Evolutionary conservation across 2,888 invertebrate species (phyloP).

Genomic region (Tortricodes alternella): DNA sequence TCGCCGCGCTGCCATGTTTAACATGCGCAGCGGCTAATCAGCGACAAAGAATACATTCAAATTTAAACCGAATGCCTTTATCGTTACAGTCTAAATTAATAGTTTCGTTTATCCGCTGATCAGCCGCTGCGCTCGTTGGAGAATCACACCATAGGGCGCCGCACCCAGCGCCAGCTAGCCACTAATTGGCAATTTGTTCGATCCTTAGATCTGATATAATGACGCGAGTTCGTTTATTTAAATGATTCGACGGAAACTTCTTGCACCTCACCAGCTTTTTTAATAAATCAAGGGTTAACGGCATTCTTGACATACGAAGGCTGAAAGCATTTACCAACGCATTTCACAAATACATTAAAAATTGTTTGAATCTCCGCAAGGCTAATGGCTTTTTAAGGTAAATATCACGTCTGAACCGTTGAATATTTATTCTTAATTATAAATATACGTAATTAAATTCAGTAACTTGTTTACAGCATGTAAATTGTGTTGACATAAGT

Average conservation of each 20-base stretch:
- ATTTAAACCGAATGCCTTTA: too few species aligned
- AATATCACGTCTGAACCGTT: slow-evolving; percentile 12
- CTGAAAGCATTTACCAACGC: slow-evolving; percentile 40
- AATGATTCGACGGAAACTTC: slow-evolving; percentile 79
- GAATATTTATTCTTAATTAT: slow-evolving; percentile 28
- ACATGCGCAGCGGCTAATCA: too few species aligned
- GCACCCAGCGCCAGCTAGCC: slow-evolving; percentile 56
- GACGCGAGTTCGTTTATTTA: slow-evolving; percentile 81
- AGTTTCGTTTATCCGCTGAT: too few species aligned
- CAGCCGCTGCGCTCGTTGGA: too few species aligned
- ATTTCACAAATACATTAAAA: slow-evolving; percentile 36
- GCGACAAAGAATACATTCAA: too few species aligned
- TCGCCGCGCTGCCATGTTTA: too few species aligned
- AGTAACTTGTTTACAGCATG: slow-evolving; percentile 26
- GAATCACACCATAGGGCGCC: too few species aligned
- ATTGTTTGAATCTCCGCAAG: slow-evolving; percentile 36
- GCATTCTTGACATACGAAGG: slow-evolving; percentile 44
- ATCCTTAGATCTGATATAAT: slow-evolving; percentile 81
- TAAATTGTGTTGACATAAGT: slow-evolving; percentile 30
- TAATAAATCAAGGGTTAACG: slow-evolving; percentile 58
- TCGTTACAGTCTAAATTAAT: too few species aligned
- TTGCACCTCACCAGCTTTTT: slow-evolving; percentile 50
- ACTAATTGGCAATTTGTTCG: slow-evolving; percentile 82
- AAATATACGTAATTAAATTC: slow-evolving; percentile 24
- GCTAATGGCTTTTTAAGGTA: slow-evolving; percentile 28